These are phyloP conservation scores for Drosophila rufa DNA, from an alignment of 1,140 invertebrate species.

Conservation along the genomic window DNA sequence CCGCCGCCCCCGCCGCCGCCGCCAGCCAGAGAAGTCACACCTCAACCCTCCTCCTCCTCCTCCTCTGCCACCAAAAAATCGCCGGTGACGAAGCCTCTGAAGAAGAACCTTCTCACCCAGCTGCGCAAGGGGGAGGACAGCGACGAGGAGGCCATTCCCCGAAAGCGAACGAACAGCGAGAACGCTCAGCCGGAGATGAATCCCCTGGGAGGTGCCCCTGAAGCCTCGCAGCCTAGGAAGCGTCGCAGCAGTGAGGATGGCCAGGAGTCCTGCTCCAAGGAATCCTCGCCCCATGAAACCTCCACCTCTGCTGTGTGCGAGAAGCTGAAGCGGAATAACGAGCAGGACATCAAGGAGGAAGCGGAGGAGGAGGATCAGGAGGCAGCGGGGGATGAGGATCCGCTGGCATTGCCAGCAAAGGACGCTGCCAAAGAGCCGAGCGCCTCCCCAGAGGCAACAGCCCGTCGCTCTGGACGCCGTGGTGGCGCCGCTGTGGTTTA, in stretches of 20 bases:
- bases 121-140: slow-evolving; percentile 75
- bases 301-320: slow-evolving; percentile 45
- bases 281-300: slow-evolving; percentile 32
- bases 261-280: slow-evolving; percentile 42
- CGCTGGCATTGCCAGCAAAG: background rate
- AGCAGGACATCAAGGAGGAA: slow-evolving; percentile 38
- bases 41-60: slow-evolving; percentile 28
- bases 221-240: slow-evolving; percentile 66
- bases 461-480: slow-evolving; percentile 71
- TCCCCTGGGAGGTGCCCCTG: background rate
- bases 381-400: background rate
- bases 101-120: slow-evolving; percentile 77
- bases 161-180: slow-evolving; percentile 74
- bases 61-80: slow-evolving; percentile 56
- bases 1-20: background rate
- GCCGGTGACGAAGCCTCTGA: slow-evolving; percentile 76
- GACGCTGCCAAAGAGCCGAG: slow-evolving; percentile 22
- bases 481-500: slow-evolving; percentile 64
- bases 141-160: slow-evolving; percentile 72
- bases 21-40: slow-evolving; percentile 18
- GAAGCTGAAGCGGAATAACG: slow-evolving; percentile 65
- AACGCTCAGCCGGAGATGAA: slow-evolving; percentile 27
- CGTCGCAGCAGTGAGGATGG: slow-evolving; percentile 76
- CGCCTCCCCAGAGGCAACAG: slow-evolving; percentile 13
- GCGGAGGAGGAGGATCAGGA: background rate